Conservation (phyloP, 2,797 vertebrate species). For the Mus minutoides region DNA sequence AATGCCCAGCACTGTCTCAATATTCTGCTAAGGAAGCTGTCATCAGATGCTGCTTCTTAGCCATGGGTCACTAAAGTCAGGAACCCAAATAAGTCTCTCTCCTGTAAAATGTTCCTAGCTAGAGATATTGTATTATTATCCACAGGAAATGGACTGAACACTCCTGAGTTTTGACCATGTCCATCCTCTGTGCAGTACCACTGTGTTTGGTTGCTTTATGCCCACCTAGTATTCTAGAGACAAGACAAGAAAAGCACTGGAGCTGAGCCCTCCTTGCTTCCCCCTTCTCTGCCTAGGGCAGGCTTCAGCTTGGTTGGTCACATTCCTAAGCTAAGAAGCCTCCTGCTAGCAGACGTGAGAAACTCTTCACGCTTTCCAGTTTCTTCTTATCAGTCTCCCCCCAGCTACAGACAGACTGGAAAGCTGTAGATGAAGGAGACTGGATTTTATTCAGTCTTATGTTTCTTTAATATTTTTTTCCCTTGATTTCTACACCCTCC, state of each 20-base stretch:
- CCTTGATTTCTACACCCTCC: background rate
- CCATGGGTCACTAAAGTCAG: background rate
- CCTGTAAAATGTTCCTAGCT: background rate
- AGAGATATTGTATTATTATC: background rate
- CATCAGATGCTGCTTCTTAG: background rate
- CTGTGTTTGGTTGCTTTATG: background rate
- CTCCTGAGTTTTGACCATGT: background rate
- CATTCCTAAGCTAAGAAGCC: background rate
- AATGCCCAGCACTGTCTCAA: background rate
- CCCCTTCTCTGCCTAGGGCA: background rate
- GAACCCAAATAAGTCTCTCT: background rate
- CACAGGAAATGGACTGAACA: background rate
- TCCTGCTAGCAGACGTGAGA: background rate
- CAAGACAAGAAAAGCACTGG: background rate
- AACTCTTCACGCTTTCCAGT: background rate
- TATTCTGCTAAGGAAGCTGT: background rate
- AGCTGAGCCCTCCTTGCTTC: background rate
- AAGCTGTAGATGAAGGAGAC: constrained; percentile 36
- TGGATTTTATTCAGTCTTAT: background rate
- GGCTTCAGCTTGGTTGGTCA: background rate
- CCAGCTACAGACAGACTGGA: background rate
- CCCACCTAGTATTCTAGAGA: background rate
- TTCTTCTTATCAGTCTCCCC: background rate
- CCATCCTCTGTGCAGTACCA: background rate
- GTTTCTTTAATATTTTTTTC: background rate